A percentile compares a stretch with the other conserved stretches of the same genome.
Conservation (phyloP, 2,888 invertebrate species). For the Lymantria dispar region DNA sequence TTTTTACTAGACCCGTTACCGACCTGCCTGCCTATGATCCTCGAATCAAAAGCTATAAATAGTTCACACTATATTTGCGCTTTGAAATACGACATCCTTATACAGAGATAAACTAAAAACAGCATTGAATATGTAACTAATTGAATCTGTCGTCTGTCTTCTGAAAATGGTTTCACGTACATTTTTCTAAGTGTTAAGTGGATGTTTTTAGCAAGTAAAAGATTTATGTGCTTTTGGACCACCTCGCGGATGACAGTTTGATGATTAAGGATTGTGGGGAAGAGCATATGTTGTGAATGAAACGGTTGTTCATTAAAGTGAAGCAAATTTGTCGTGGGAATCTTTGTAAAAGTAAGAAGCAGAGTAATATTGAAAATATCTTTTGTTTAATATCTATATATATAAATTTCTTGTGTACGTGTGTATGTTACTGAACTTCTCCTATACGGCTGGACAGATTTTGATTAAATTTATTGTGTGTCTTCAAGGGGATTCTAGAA, state of each 20-base stretch:
- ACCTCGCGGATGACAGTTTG: constrained; percentile 43
- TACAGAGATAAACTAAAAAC: constrained; percentile 12
- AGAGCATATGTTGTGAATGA: constrained; percentile 42
- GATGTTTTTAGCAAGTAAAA: constrained; percentile 39
- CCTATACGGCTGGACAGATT: too few relatives aligned
- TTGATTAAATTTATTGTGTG: too few relatives aligned
- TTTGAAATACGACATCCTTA: constrained; percentile 7
- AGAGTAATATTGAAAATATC: too few relatives aligned
- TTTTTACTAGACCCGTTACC: constrained; percentile 62
- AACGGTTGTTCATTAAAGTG: constrained; percentile 27
- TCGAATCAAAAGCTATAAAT: constrained; percentile 25
- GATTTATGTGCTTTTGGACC: constrained; percentile 46
- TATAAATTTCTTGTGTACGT: too few relatives aligned
- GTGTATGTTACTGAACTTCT: too few relatives aligned
- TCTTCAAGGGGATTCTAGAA: too few relatives aligned
- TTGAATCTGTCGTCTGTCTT: constrained; percentile 5
- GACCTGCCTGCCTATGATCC: constrained; percentile 50
- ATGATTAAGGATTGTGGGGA: constrained; percentile 46
- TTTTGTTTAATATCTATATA: too few relatives aligned
- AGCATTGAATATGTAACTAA: constrained; percentile 26
- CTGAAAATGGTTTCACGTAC: constrained; percentile 17
- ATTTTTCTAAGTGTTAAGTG: constrained; percentile 53
- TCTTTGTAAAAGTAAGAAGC: neutral
- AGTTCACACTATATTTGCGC: constrained; percentile 31
- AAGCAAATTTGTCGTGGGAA: constrained; percentile 33